These are phyloP conservation scores for Probosciger aterrimus DNA, from an alignment of 2,113 vertebrate species.

Conservation along the genomic window DNA sequence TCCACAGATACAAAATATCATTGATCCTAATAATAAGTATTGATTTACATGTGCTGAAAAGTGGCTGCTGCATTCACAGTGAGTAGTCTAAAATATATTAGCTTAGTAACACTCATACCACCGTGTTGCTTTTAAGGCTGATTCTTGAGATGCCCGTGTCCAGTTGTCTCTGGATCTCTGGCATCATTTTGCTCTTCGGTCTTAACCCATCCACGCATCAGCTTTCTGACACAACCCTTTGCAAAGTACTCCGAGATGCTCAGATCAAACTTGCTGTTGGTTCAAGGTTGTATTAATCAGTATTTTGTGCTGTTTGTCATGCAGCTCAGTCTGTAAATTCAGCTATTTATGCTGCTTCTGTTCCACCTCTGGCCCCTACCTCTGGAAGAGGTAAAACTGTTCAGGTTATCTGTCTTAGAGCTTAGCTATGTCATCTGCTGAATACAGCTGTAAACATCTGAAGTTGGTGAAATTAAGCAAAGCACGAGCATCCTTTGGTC, in stretches of 20 bases:
- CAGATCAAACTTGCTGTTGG: neutral
- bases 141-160: neutral
- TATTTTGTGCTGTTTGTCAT: neutral
- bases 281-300: neutral
- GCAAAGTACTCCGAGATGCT: neutral
- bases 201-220: fast-evolving
- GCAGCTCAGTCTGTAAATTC: neutral
- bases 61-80: neutral
- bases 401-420: constrained; percentile 7
- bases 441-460: constrained; percentile 12
- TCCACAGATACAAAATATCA: neutral
- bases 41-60: neutral
- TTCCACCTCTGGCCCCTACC: neutral
- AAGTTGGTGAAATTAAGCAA: constrained; percentile 46
- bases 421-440: constrained; percentile 27
- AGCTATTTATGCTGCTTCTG: neutral
- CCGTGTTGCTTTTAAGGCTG: neutral
- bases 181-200: neutral
- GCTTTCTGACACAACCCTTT: neutral
- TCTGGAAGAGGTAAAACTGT: neutral
- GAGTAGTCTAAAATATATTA: neutral
- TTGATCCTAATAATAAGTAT: neutral
- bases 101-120: neutral
- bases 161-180: neutral
- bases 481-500: constrained; percentile 48